These are phyloP conservation scores for Schlechtendalia chinensis DNA, from an alignment of 1,140 invertebrate genomes.

Conservation along the genomic window DNA sequence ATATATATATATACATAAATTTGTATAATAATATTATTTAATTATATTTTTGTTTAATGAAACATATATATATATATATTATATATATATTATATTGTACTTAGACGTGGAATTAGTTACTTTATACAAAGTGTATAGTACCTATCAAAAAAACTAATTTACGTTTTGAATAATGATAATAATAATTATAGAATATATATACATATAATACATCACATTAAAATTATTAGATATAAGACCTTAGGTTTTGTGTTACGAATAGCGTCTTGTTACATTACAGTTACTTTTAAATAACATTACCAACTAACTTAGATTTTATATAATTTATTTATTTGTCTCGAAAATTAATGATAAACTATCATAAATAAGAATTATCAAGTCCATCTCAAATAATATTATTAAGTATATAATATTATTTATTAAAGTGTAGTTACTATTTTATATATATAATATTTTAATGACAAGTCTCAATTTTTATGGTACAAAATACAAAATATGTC, in stretches of 20 bases:
- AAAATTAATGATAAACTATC: not conserved
- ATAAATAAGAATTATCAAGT: slow-evolving; percentile 21
- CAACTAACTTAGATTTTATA: slow-evolving; percentile 23
- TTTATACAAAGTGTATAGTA: slow-evolving; percentile 1
- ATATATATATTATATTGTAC: not conserved
- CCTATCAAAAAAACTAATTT: not conserved
- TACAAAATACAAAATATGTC: slow-evolving; percentile 19
- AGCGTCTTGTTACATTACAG: slow-evolving; percentile 7
- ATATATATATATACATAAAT: not conserved
- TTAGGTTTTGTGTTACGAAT: not conserved
- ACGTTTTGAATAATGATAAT: slow-evolving; percentile 4
- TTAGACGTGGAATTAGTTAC: not conserved
- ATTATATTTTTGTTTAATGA: not conserved
- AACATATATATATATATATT: too few relatives aligned
- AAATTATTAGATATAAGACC: not conserved
- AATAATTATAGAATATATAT: slow-evolving; percentile 21
- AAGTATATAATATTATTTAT: not conserved
- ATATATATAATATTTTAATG: not conserved
- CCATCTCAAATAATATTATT: slow-evolving; percentile 2
- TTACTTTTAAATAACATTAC: slow-evolving; percentile 34
- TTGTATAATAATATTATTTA: slow-evolving; percentile 11
- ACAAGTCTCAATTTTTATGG: slow-evolving; percentile 19
- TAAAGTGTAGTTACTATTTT: not conserved
- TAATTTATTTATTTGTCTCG: not conserved
- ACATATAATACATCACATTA: not conserved